Evolutionary conservation across 2,888 invertebrate genomes (phyloP), one percentile per base, ranked within the genome.

Genomic region (Tetheella fluctuosa): DNA sequence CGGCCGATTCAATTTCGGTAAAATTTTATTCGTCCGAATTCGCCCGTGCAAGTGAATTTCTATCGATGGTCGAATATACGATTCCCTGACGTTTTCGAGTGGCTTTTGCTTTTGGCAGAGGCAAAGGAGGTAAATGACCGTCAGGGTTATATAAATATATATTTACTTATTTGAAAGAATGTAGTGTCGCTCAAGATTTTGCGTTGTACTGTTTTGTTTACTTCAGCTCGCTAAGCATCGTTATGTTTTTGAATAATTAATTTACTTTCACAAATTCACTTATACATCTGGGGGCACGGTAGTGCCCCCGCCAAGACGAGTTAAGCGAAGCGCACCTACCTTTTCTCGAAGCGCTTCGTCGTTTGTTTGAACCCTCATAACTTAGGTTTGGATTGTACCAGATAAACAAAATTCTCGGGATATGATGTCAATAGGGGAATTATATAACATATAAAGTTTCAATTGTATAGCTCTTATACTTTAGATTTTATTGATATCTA

Each of bases 1-100:
- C 83, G 86, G 85, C 85, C 89, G 89, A 93, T 90, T 93, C 92
- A 92, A 93, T 93, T 92, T 90, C 84, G 88, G 82, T 83, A 82
- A 90, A 91, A 91, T 93, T 93, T 91, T 91, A 91, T 91, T 90
- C 88, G 85, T 67, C 80, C 81, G 85, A 85, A 86, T 81, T 86
- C 87, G 83, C 84, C 77, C 85, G 88, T 85, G 81, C 85, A 77
- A 85, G 85, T 85, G 87, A 83, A 88, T 85, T 88, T 87, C 88
- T 88, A 89, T 89, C 88, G 86, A 77, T 81, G 83, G 80, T 61
- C 81, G 78, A 39, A 81, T 80, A 74, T 74, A 73, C 82, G 79
- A 82, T 79, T 85, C 83, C 82, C 79, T 74, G 78, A 74, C 79
- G 81, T 72, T 78, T 77, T 79, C 76, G 72, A 81, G 79, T 81